Evolutionary conservation across 2,888 invertebrate species (phyloP).

Genomic region (Smittia aterrima): DNA sequence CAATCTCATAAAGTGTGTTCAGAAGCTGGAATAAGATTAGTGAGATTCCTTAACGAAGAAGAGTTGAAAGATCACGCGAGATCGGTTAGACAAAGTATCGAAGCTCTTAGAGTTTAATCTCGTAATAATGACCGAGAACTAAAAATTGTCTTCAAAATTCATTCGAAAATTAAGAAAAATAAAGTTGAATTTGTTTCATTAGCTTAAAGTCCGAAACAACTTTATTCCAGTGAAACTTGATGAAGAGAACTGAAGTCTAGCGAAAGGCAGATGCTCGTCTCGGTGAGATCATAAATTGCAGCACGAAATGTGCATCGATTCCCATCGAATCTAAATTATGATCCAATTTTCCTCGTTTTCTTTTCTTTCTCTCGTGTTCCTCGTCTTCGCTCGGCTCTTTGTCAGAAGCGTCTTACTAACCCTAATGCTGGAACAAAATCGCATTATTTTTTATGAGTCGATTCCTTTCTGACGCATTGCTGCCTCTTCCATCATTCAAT

Average conservation of each 20-base stretch:
- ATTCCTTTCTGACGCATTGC: not conserved
- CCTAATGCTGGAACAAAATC: slow-evolving; percentile 26
- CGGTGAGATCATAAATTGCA: slow-evolving; percentile 31
- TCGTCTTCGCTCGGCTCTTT: not conserved
- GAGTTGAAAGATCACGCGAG: too few relatives aligned
- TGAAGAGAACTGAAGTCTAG: too few relatives aligned
- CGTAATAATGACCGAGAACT: too few relatives aligned
- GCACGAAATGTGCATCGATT: slow-evolving; percentile 34
- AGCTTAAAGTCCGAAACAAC: not conserved
- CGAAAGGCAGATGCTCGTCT: not conserved
- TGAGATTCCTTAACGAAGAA: too few relatives aligned
- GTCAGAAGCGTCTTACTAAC: slow-evolving; percentile 31
- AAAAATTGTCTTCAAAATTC: too few relatives aligned
- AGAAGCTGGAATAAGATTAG: too few relatives aligned
- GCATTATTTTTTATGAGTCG: slow-evolving; percentile 37
- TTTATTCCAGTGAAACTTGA: too few relatives aligned
- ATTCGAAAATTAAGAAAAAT: too few relatives aligned
- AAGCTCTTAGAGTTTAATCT: too few relatives aligned
- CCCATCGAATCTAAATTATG: slow-evolving; percentile 38
- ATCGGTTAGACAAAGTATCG: too few relatives aligned
- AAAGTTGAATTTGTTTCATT: not conserved
- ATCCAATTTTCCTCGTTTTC: slow-evolving; percentile 31
- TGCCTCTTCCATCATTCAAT: slow-evolving; percentile 25
- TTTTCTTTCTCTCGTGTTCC: not conserved
- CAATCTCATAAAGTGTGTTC: too few relatives aligned